These are phyloP conservation scores for Icerya purchasi DNA, from an alignment of 2,888 invertebrate species.

Conservation along the genomic window DNA sequence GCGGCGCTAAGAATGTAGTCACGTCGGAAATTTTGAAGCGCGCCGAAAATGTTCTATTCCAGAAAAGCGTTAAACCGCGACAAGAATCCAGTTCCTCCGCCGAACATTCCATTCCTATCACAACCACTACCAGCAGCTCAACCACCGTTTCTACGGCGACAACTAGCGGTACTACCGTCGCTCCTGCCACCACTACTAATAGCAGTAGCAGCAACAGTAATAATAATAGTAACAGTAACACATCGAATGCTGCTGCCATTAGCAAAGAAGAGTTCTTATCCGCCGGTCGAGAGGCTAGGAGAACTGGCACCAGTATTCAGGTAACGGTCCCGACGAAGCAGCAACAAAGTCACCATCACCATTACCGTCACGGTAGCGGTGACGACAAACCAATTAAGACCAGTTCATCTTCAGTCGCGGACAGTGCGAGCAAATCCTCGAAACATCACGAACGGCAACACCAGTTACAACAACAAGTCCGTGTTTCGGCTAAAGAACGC, in stretches of 20 bases:
- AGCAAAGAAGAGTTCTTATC: conserved; percentile 11
- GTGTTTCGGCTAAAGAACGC: conserved; percentile 49
- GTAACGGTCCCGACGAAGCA: conserved; percentile 19
- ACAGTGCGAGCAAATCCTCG: conserved; percentile 11
- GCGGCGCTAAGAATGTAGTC: conserved; percentile 36
- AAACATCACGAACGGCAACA: neutral
- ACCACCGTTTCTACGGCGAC: neutral
- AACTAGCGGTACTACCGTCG: neutral
- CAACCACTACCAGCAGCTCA: neutral
- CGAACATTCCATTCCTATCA: neutral
- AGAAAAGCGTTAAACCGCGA: conserved; percentile 45
- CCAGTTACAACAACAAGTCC: neutral
- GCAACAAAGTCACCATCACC: neutral
- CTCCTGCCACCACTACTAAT: neutral
- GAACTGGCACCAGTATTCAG: conserved; percentile 20
- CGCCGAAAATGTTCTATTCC: conserved; percentile 78
- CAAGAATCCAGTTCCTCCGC: neutral
- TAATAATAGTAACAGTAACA: conserved; percentile 1
- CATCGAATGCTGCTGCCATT: conserved; percentile 8
- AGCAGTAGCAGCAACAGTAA: conserved; percentile 20
- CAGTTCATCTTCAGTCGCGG: conserved; percentile 20
- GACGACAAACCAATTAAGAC: too few species aligned
- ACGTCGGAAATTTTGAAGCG: conserved; percentile 73
- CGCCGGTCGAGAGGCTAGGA: conserved; percentile 21
- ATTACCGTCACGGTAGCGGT: conserved; percentile 25